Base-by-base conservation (phyloP, 1,140 invertebrate genomes). In the Pantala flavescens region DNA sequence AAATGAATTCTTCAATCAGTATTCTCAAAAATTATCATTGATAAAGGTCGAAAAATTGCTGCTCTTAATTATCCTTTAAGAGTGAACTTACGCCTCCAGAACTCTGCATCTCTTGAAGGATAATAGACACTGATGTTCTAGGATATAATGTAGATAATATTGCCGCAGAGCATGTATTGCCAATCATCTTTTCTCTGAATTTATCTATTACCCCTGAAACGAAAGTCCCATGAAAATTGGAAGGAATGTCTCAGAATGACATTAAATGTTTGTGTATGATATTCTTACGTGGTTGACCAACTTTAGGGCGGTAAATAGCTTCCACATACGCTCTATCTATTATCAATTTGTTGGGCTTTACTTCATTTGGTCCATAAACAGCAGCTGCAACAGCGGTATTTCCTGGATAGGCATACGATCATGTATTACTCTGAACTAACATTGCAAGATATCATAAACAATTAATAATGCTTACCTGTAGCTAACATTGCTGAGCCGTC, bases 91-190 rank as follows among this genome's bases (percentile, higher is more conserved):
- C 91, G 76, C 92, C 91, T 76, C 93, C 92, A 81, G 85, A 87
- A 84, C 95, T 89, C 83, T 96, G 90, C 78, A 96, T 83, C 85
- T 97, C 94, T 84, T 97, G 94, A 75, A 96, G 79, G 77, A 91
- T 90, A 21, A 97, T 83, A 12, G 87, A 87, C 76, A 96, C 88
- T 23, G 89, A 86, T 10, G 93, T 88, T 43, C 93, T 85, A 7
- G 94, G 94, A 84, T 95, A 90, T 23, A 93, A 80, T 73, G 86
- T 83, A 0, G 88, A 83, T 2, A 93, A 79, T 70, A 96, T 80
- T 0, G 89, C 87, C 36, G 88, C 83, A 81, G 95, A 91, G 82
- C 91, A 91, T 5, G 90, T 90, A 79, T 90, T 90, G 79, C 84
- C 87, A 73, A 97, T 87, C 23, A 91, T 86, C 73, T 87, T 85